These are phyloP conservation scores for Coendou prehensilis DNA, from an alignment of 2,797 vertebrate species.

Conservation along the genomic window DNA sequence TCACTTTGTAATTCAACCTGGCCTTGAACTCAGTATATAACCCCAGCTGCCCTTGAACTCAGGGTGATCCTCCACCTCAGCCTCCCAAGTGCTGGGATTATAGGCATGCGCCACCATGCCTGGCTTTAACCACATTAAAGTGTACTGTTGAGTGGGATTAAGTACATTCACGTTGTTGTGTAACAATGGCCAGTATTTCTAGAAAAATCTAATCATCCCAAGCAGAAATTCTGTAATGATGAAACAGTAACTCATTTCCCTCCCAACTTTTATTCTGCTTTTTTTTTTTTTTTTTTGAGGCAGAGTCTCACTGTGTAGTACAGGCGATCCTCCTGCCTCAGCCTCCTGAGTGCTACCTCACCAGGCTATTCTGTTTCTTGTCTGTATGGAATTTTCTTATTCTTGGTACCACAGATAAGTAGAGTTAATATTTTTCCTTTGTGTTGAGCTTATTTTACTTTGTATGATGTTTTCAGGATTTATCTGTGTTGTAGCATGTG, in stretches of 20 bases:
- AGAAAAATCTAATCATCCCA: background rate
- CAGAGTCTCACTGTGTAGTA: background rate
- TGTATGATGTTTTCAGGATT: background rate
- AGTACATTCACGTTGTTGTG: background rate
- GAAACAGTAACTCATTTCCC: background rate
- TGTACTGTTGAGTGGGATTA: background rate
- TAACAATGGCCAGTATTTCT: background rate
- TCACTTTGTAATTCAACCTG: background rate
- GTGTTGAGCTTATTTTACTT: background rate
- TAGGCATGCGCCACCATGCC: no score
- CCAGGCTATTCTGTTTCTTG: background rate
- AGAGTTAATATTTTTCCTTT: constrained; percentile 7
- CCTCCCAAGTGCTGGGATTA: no score
- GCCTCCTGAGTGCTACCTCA: background rate
- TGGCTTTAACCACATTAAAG: background rate
- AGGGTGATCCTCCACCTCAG: no score
- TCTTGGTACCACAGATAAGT: background rate
- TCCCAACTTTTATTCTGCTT: background rate
- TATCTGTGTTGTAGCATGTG: background rate
- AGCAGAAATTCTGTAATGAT: background rate
- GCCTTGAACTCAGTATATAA: no score
- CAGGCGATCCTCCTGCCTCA: background rate
- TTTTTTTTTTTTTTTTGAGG: background rate
- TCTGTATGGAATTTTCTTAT: constrained; percentile 29
- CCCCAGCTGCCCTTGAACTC: no score